Evolutionary conservation across 2,797 vertebrate genomes (phyloP).

Genomic region (Pelochelys cantorii): DNA sequence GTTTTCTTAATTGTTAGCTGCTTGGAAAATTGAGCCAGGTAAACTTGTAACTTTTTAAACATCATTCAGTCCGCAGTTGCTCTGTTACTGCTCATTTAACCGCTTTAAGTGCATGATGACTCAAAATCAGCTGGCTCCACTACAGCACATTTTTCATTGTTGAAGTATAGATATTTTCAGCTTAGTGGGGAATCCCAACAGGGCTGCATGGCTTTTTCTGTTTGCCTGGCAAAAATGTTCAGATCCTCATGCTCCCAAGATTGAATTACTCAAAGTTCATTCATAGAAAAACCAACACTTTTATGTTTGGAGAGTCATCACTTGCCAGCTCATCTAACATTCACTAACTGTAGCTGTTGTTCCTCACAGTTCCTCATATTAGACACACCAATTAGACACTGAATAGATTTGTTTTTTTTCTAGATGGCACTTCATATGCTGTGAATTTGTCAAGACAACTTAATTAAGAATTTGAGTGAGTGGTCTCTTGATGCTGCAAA

Average conservation of each 20-base stretch:
- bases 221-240: conserved; percentile 68
- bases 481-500: background rate
- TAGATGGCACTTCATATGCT: background rate
- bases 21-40: conserved; percentile 86
- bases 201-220: conserved; percentile 78
- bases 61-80: conserved; percentile 75
- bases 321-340: conserved; percentile 62
- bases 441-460: conserved; percentile 15
- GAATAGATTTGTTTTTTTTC: background rate
- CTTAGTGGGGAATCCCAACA: conserved; percentile 33
- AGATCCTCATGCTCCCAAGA: conserved; percentile 57
- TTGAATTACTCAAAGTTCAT: conserved; percentile 58
- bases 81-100: conserved; percentile 68
- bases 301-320: conserved; percentile 52
- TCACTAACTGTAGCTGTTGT: conserved; percentile 56
- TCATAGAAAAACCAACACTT: conserved; percentile 34
- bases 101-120: conserved; percentile 79
- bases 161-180: conserved; percentile 31
- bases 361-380: conserved; percentile 44
- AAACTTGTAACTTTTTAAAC: conserved; percentile 83
- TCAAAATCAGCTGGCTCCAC: conserved; percentile 49
- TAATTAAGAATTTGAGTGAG: conserved; percentile 27
- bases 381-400: conserved; percentile 48
- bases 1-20: conserved; percentile 86
- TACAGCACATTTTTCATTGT: conserved; percentile 71